These are phyloP conservation scores for Spongia lamella DNA, from an alignment of 37 sponge, comb jelly and placozoan genomes.

Conservation along the genomic window DNA sequence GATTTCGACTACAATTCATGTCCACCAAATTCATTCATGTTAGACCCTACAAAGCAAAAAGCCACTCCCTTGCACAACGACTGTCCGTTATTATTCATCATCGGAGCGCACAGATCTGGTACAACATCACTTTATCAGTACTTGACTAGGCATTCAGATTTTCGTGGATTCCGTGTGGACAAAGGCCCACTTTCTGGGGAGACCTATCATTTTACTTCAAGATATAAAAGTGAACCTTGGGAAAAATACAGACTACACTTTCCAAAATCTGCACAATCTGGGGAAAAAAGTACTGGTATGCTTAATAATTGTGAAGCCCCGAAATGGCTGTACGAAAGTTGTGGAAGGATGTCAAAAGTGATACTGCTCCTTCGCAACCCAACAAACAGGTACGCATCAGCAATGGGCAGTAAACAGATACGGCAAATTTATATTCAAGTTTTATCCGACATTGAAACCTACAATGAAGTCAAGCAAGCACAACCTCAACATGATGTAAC, in stretches of 20 bases:
- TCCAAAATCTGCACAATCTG: too few species aligned
- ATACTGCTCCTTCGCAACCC: conserved; percentile 31
- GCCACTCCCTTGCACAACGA: conserved; percentile 32
- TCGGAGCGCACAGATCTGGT: conserved; percentile 78
- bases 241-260: background rate
- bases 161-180: conserved; percentile 63
- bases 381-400: conserved; percentile 6
- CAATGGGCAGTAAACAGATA: too few species aligned
- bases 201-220: conserved; percentile 65
- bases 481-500: too few species aligned
- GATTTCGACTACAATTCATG: conserved; percentile 35
- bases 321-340: background rate
- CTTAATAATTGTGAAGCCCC: background rate
- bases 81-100: conserved; percentile 78
- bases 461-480: too few species aligned
- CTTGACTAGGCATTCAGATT: conserved; percentile 74
- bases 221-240: conserved; percentile 40
- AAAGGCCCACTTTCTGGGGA: conserved; percentile 60
- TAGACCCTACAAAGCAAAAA: background rate
- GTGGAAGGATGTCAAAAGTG: conserved; percentile 1
- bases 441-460: too few species aligned
- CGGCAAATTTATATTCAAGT: too few species aligned
- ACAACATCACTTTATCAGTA: conserved; percentile 81
- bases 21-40: conserved; percentile 49
- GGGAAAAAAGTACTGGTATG: too few species aligned